Evolutionary conservation across 2,797 vertebrate species (phyloP).

Genomic region (Chromobotia macracanthus): DNA sequence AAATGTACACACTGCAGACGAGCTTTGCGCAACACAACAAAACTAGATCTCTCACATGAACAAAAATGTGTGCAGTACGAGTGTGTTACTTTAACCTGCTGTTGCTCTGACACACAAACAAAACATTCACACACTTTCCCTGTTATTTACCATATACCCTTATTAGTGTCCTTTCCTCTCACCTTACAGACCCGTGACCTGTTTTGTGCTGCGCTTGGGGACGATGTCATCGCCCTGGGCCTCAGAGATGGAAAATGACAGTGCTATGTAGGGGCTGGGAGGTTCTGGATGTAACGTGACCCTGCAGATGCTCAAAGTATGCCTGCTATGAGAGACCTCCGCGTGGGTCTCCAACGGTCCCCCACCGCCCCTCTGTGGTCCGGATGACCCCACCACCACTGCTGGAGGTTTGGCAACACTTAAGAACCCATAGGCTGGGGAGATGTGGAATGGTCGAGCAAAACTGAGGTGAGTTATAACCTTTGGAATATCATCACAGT

Average conservation of each 20-base stretch:
- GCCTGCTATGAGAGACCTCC: constrained; percentile 41
- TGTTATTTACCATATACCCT: neutral
- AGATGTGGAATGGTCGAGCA: constrained; percentile 40
- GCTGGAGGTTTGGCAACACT: constrained; percentile 1
- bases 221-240: constrained; percentile 65
- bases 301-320: constrained; percentile 41
- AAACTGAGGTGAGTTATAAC: constrained; percentile 47
- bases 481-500: constrained; percentile 50
- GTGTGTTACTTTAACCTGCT: neutral
- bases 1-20: neutral
- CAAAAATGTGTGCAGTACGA: neutral
- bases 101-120: neutral
- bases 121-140: neutral
- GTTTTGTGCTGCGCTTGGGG: constrained; percentile 56
- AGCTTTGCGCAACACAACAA: neutral
- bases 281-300: constrained; percentile 56
- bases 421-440: neutral
- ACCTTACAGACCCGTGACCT: constrained; percentile 66
- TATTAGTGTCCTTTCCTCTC: constrained; percentile 58
- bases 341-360: constrained; percentile 5
- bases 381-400: constrained; percentile 13
- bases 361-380: constrained; percentile 2
- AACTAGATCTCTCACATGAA: neutral
- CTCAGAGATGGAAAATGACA: constrained; percentile 59
- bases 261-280: constrained; percentile 41